Evolutionary conservation across 2,797 vertebrate species (phyloP).

Genomic region (Trematomus bernacchii): DNA sequence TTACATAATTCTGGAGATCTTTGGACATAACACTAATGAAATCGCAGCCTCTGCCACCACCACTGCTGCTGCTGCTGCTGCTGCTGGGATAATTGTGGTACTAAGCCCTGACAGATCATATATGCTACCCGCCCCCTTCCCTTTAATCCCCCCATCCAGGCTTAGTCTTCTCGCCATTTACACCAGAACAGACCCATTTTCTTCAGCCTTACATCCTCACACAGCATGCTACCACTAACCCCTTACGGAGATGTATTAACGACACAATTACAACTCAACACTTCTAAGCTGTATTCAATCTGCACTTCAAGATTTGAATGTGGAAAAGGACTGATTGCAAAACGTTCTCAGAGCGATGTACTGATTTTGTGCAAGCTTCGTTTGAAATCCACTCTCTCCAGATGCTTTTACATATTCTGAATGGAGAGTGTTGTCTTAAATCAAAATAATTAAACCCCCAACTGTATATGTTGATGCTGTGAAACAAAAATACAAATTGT

Average conservation of each 20-base stretch:
- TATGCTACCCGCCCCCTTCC: conserved; percentile 83
- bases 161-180: conserved; percentile 74
- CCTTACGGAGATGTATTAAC: conserved; percentile 19
- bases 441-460: not conserved
- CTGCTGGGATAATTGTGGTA: conserved; percentile 86
- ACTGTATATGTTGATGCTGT: not conserved
- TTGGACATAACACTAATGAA: conserved; percentile 91
- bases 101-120: conserved; percentile 89
- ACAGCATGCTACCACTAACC: conserved; percentile 6
- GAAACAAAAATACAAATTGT: not conserved
- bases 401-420: not conserved
- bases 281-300: conserved; percentile 16
- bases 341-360: not conserved
- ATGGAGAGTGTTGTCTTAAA: not conserved
- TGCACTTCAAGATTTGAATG: conserved; percentile 16
- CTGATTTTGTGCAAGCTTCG: not conserved
- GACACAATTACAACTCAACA: conserved; percentile 9
- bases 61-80: conserved; percentile 51
- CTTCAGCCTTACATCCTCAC: conserved; percentile 34
- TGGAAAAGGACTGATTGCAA: not conserved
- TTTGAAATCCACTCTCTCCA: not conserved
- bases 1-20: conserved; percentile 89
- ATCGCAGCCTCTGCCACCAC: conserved; percentile 76
- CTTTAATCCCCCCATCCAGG: conserved; percentile 86
- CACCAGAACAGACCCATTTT: conserved; percentile 52